Conservation (phyloP, 2,113 vertebrate species). For the Lutjanus erythropterus region DNA sequence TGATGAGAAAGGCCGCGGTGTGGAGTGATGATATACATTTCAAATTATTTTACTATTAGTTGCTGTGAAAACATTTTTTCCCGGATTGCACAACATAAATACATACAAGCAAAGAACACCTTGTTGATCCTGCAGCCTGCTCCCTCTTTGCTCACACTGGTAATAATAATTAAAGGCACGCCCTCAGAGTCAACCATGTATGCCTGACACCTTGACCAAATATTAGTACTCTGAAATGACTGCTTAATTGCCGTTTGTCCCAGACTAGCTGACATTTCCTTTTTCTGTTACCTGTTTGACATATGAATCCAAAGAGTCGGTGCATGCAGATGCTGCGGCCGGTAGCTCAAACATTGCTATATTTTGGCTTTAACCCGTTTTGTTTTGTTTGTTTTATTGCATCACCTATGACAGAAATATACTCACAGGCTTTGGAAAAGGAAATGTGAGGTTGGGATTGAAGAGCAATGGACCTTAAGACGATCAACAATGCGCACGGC, state of each 20-base stretch:
- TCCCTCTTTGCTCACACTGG: conserved; percentile 4
- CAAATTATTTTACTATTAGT: background rate
- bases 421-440: too few species aligned
- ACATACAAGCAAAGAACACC: background rate
- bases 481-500: too few species aligned
- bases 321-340: too few species aligned
- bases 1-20: conserved; percentile 6
- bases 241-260: conserved; percentile 11
- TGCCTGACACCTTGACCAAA: conserved; percentile 48
- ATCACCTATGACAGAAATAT: too few species aligned
- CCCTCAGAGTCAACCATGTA: conserved; percentile 13
- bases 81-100: background rate
- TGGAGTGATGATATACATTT: conserved; percentile 7
- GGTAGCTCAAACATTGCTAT: too few species aligned
- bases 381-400: too few species aligned
- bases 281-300: background rate
- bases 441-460: too few species aligned
- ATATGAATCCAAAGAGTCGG: background rate
- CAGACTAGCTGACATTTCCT: background rate
- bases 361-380: too few species aligned
- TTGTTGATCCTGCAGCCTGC: background rate
- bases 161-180: background rate
- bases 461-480: too few species aligned
- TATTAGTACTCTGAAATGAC: conserved; percentile 40
- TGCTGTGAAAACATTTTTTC: background rate